These are phyloP conservation scores for Furnarius figulus DNA, from an alignment of 2,113 vertebrate species.

Conservation along the genomic window DNA sequence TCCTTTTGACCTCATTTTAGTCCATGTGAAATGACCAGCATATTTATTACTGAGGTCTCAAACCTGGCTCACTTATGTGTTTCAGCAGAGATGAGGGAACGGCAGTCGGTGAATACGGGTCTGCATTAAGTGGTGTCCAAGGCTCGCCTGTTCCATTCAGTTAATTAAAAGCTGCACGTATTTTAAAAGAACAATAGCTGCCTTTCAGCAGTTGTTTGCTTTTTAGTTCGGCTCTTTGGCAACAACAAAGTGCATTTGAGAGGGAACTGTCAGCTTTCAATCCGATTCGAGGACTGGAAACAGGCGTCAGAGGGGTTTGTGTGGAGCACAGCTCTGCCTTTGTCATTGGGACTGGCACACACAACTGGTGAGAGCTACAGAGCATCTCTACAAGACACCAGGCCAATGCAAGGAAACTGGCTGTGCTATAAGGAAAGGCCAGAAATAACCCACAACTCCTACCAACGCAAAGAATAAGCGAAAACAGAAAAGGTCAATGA, in stretches of 20 bases:
- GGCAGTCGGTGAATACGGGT: not conserved
- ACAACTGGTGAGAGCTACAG: not conserved
- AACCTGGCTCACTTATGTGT: constrained; percentile 2
- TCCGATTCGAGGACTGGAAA: constrained; percentile 3
- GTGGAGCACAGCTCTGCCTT: constrained; percentile 45
- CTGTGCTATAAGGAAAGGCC: not conserved
- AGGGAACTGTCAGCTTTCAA: constrained; percentile 44
- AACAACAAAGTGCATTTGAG: constrained; percentile 26
- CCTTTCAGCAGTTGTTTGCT: constrained; percentile 62
- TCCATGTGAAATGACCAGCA: constrained; percentile 16
- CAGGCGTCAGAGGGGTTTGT: not conserved
- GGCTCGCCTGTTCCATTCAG: not conserved
- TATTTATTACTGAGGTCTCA: constrained; percentile 34
- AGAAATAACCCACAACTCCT: constrained; percentile 54
- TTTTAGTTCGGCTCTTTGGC: constrained; percentile 52
- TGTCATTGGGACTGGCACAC: constrained; percentile 27
- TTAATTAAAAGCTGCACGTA: constrained; percentile 45
- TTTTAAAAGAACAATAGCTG: constrained; percentile 44
- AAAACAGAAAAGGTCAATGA: constrained; percentile 61
- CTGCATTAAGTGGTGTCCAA: not conserved
- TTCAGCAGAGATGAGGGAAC: not conserved
- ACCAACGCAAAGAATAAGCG: constrained; percentile 59
- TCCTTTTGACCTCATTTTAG: constrained; percentile 23
- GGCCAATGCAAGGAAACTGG: constrained; percentile 7
- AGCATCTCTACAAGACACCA: not conserved